Evolutionary conservation across 2,888 invertebrate genomes (phyloP).

Genomic region (Xanthostigma xanthostigma): DNA sequence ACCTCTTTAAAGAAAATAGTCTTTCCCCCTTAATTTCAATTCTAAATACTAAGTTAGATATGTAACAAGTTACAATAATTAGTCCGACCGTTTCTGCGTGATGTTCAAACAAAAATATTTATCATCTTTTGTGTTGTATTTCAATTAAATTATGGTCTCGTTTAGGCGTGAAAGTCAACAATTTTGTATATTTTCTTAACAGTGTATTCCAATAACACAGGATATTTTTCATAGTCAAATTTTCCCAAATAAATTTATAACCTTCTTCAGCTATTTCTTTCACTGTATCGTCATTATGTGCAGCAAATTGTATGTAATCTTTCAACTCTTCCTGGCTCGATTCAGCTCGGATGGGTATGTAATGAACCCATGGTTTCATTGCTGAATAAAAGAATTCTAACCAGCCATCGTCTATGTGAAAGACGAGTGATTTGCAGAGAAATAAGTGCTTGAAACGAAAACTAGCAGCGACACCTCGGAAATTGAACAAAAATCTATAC

Average conservation of each 20-base stretch:
- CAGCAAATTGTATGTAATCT: constrained; percentile 58
- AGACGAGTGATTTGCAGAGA: constrained; percentile 80
- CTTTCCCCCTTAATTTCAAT: not conserved
- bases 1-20: not conserved
- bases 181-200: constrained; percentile 54
- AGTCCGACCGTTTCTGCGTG: not conserved
- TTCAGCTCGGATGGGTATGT: constrained; percentile 61
- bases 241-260: constrained; percentile 65
- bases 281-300: constrained; percentile 56
- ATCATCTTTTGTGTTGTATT: constrained; percentile 21
- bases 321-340: constrained; percentile 54
- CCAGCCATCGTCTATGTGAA: constrained; percentile 92
- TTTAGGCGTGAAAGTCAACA: constrained; percentile 50
- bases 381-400: constrained; percentile 85
- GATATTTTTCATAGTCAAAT: constrained; percentile 68
- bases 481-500: constrained; percentile 90
- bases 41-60: too few relatives aligned
- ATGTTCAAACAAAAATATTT: constrained; percentile 4
- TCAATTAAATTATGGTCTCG: constrained; percentile 42
- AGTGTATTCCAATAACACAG: constrained; percentile 77
- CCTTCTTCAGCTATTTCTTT: constrained; percentile 71
- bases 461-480: constrained; percentile 92
- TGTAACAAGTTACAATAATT: too few relatives aligned
- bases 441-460: constrained; percentile 94
- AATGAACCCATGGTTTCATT: constrained; percentile 90